Evolutionary conservation across 2,888 invertebrate genomes (phyloP).

Genomic region (Anthrax anthrax): DNA sequence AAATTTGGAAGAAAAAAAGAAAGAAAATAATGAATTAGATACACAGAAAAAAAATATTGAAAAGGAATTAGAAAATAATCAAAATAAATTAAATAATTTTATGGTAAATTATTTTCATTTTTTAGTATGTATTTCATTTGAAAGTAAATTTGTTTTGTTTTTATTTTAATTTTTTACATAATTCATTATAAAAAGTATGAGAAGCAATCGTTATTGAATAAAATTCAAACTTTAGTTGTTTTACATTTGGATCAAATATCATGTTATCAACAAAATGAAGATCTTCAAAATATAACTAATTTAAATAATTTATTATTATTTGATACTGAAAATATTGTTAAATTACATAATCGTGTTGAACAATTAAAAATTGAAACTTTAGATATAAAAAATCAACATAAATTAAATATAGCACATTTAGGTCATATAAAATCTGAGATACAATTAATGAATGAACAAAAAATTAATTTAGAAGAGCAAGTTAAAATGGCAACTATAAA

Average conservation of each 20-base stretch:
- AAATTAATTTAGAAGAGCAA: conserved; percentile 40
- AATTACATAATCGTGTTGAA: conserved; percentile 46
- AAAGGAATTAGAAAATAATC: conserved; percentile 38
- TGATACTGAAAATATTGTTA: conserved; percentile 41
- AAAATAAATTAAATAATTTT: conserved; percentile 46
- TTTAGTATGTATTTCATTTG: too few relatives aligned
- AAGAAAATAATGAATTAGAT: conserved; percentile 44
- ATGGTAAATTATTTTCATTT: too few relatives aligned
- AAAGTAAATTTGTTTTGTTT: too few relatives aligned
- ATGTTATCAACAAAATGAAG: conserved; percentile 37
- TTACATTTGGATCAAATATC: conserved; percentile 56
- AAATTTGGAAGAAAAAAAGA: conserved; percentile 41
- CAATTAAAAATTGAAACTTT: conserved; percentile 50
- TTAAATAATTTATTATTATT: conserved; percentile 44
- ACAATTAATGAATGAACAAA: conserved; percentile 47
- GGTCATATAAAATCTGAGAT: conserved; percentile 56
- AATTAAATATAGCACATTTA: conserved; percentile 51
- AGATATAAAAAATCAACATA: conserved; percentile 46
- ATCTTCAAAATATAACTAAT: conserved; percentile 25
- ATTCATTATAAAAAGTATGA: conserved; percentile 35
- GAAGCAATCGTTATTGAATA: conserved; percentile 56
- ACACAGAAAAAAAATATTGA: conserved; percentile 43
- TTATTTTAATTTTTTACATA: too few relatives aligned
- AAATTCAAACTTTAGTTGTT: conserved; percentile 54
- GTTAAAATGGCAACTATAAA: conserved; percentile 38